Conservation (phyloP, 1,140 invertebrate species). For the Brachionus sp. region DNA sequence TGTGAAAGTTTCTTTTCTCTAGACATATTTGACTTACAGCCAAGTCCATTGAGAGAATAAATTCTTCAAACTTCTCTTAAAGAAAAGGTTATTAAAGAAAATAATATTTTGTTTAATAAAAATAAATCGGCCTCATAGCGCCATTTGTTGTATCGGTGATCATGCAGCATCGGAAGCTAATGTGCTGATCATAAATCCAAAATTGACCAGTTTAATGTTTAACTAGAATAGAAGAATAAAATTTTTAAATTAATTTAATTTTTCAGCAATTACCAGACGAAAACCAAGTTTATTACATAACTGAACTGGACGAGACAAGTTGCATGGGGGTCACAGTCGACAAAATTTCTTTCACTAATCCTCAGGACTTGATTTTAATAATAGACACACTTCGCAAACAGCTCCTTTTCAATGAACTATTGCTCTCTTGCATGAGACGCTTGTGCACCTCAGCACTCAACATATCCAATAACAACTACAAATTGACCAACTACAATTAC, state of each 20-base stretch:
- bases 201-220: no score
- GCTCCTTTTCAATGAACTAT: slow-evolving; percentile 10
- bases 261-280: slow-evolving; percentile 20
- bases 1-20: no score
- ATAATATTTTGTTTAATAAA: no score
- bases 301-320: neutral
- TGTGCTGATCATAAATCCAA: no score
- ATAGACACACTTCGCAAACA: slow-evolving; percentile 19
- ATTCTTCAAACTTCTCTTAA: no score
- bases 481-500: slow-evolving; percentile 12
- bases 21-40: no score
- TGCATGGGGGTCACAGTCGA: slow-evolving; percentile 31
- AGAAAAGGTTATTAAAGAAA: no score
- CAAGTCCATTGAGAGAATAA: no score
- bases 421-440: slow-evolving; percentile 7
- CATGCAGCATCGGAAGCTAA: slow-evolving; percentile 18
- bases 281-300: slow-evolving; percentile 27
- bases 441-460: neutral
- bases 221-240: neutral
- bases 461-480: slow-evolving; percentile 15
- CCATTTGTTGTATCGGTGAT: slow-evolving; percentile 13
- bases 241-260: neutral
- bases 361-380: slow-evolving; percentile 12
- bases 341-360: slow-evolving; percentile 21
- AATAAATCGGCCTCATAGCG: neutral